Conservation (phyloP, 2,888 invertebrate species). For the Hypolimnas misippus region DNA sequence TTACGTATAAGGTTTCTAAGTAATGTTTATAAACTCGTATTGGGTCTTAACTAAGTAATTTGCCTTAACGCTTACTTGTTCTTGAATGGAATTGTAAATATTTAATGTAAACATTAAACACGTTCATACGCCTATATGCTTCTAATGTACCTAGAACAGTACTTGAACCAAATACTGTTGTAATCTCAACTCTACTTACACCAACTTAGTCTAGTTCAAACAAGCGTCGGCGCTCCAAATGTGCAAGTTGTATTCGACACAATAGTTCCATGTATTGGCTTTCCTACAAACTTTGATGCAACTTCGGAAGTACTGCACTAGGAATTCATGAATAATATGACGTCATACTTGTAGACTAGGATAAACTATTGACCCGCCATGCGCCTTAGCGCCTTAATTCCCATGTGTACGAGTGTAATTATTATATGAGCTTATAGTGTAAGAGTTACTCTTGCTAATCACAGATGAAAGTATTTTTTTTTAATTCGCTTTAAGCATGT, state of each 20-base stretch:
- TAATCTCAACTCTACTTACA: slow-evolving; percentile 26
- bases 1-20: too few relatives aligned
- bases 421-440: too few relatives aligned
- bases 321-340: slow-evolving; percentile 23
- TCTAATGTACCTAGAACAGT: background rate
- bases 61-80: too few relatives aligned
- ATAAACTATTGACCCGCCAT: background rate
- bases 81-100: too few relatives aligned
- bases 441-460: too few relatives aligned
- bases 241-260: slow-evolving; percentile 28
- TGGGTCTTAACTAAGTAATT: too few relatives aligned
- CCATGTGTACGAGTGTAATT: too few relatives aligned
- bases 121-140: too few relatives aligned
- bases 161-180: slow-evolving; percentile 12
- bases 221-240: slow-evolving; percentile 28
- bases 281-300: slow-evolving; percentile 29
- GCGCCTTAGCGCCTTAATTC: background rate
- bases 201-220: slow-evolving; percentile 29
- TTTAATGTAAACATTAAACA: too few relatives aligned
- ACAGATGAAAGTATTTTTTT: too few relatives aligned
- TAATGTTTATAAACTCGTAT: too few relatives aligned
- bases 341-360: slow-evolving; percentile 1
- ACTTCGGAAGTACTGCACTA: slow-evolving; percentile 32
- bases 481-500: too few relatives aligned
- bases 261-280: slow-evolving; percentile 35